These are phyloP conservation scores for Macropis europaea DNA, from an alignment of 2,888 invertebrate genomes.

Conservation along the genomic window DNA sequence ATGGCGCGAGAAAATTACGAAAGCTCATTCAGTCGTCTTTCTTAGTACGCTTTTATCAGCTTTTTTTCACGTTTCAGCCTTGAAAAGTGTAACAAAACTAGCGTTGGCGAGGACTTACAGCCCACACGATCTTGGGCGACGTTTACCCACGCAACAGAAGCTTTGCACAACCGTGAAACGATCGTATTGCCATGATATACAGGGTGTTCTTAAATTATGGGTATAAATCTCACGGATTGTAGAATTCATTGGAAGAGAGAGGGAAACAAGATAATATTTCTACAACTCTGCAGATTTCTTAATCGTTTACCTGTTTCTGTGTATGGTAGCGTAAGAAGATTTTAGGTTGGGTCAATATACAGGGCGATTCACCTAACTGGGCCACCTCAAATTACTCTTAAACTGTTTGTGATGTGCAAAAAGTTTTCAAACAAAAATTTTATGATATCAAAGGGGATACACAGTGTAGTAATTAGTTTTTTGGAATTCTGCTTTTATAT, in stretches of 20 bases:
- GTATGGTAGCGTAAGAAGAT: too few species aligned
- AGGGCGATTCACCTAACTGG: too few species aligned
- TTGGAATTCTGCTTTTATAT: too few species aligned
- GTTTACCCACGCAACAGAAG: conserved; percentile 61
- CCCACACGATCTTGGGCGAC: conserved; percentile 51
- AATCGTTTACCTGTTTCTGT: too few species aligned
- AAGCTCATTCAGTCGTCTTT: conserved; percentile 13
- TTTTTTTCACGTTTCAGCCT: conserved; percentile 24
- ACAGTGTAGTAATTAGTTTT: too few species aligned
- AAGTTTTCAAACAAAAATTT: too few species aligned
- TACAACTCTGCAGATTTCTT: too few species aligned
- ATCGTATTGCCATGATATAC: not conserved
- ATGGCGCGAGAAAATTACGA: not conserved
- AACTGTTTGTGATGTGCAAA: too few species aligned
- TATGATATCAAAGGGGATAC: too few species aligned
- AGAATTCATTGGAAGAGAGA: not conserved
- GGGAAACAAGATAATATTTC: not conserved
- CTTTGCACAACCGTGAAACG: conserved; percentile 42
- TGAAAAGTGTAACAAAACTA: conserved; percentile 57
- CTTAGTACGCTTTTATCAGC: not conserved
- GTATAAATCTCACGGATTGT: not conserved
- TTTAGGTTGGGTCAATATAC: too few species aligned
- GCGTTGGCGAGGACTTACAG: conserved; percentile 56
- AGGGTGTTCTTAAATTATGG: too few species aligned
- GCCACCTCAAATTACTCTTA: too few species aligned